Evolutionary conservation across 1,140 invertebrate genomes (phyloP), one percentile per base, ranked within the genome.

Genomic region (Druon quercuslanigerum): DNA sequence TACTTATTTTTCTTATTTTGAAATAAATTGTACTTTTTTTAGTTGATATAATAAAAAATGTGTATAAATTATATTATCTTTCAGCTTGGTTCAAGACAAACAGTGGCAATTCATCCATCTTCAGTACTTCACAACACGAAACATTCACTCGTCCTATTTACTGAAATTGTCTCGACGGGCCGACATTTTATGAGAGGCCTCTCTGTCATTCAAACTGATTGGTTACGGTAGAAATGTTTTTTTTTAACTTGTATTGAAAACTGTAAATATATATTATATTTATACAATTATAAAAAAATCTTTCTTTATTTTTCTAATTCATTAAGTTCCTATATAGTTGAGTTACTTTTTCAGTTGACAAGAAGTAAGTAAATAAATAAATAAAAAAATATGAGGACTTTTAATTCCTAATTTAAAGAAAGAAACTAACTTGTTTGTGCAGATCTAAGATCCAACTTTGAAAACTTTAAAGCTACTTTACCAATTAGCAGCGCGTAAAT

Each of bases 91-190:
- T 93, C 93, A 25, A 93, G 92, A 72, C 94, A 96, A 88, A 88
- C 92, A 20, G 95, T 96, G 8, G 89, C 92, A 51, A 96, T 99
- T 86, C 97, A 99, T 92, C 97, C 97, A 11, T 95, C 95, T 17
- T 97, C 96, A 13, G 93, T 93, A 66, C 88, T 98, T 57, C 95
- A 96, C 87, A 91, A 94, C 52, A 94, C 94, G 70, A 94, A 95
- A 83, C 96, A 96, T 0, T 92, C 93, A 33, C 95, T 94, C 77
- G 92, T 99, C n/a, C 91, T 99, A 9, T 99, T 96, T 89, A 96
- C 95, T 1, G 98, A 99, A 92, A 92, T 99, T 51, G 93, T 99
- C 14, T 93, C 96, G 84, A 98, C 98, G 0, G 94, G 93, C 51
- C 96, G 96, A 84, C 94, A 95, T 82, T 99, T 97, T 91, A 94